phyloP scores from a whole-genome alignment of 2,113 vertebrate genomes.

The Apodemus sylvaticus region DNA sequence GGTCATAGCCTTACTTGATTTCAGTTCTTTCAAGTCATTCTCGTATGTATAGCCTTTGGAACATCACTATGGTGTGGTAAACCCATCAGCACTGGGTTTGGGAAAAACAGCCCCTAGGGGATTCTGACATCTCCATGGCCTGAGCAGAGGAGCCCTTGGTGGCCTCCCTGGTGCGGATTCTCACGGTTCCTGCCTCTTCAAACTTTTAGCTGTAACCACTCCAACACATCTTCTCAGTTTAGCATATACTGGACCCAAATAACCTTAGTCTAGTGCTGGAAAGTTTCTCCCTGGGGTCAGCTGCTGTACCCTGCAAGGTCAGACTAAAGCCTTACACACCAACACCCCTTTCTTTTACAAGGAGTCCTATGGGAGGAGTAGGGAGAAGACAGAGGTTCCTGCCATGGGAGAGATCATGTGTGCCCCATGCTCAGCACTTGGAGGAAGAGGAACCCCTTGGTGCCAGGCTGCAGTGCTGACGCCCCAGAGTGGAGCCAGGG shows the following conservation, averaged over 20 bases:
- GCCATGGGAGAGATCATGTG: slow-evolving; percentile 75
- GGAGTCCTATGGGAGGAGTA: slow-evolving; percentile 71
- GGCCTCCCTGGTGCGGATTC: slow-evolving; percentile 77
- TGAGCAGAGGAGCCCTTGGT: slow-evolving; percentile 60
- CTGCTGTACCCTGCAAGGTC: slow-evolving; percentile 76
- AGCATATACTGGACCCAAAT: slow-evolving; percentile 81
- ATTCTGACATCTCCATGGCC: slow-evolving; percentile 69
- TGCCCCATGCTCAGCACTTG: slow-evolving; percentile 71
- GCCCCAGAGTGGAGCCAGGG: slow-evolving; percentile 76
- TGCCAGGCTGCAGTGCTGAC: slow-evolving; percentile 80
- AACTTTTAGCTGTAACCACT: slow-evolving; percentile 79
- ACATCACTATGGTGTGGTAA: slow-evolving; percentile 71
- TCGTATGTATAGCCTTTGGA: slow-evolving; percentile 12
- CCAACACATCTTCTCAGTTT: slow-evolving; percentile 79
- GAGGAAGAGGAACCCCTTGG: slow-evolving; percentile 83
- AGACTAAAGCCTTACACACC: slow-evolving; percentile 74
- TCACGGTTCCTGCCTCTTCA: slow-evolving; percentile 78
- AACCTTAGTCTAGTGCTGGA: slow-evolving; percentile 74
- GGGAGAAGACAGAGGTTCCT: slow-evolving; percentile 56
- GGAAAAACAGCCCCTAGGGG: slow-evolving; percentile 71
- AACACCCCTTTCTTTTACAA: slow-evolving; percentile 78
- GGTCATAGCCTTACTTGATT: slow-evolving; percentile 43
- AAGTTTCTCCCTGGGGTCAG: slow-evolving; percentile 80
- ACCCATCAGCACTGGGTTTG: slow-evolving; percentile 76
- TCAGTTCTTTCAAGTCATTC: slow-evolving; percentile 37